These are phyloP conservation scores for Festucalex cinctus DNA, from an alignment of 2,113 vertebrate species.

Conservation along the genomic window DNA sequence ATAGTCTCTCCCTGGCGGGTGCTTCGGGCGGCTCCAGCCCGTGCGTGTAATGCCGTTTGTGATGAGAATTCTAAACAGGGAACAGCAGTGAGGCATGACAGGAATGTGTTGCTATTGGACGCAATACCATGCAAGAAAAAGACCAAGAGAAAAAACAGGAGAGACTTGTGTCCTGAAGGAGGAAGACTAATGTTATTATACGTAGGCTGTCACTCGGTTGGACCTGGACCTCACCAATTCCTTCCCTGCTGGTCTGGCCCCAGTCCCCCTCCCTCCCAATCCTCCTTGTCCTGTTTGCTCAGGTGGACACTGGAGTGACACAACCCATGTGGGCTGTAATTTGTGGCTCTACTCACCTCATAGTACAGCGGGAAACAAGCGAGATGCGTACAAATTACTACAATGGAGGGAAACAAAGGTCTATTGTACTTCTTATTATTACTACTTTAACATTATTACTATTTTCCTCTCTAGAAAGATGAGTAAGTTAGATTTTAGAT, in stretches of 20 bases:
- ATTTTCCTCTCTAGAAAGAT: too few relatives aligned
- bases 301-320: slow-evolving; percentile 92
- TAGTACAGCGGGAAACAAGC: not conserved
- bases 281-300: slow-evolving; percentile 86
- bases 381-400: not conserved
- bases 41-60: slow-evolving; percentile 87
- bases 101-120: slow-evolving; percentile 99
- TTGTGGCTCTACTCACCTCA: not conserved
- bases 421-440: not conserved
- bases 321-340: slow-evolving; percentile 16
- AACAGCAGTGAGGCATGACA: slow-evolving; percentile 96
- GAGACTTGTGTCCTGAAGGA: slow-evolving; percentile 77
- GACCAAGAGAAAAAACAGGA: slow-evolving; percentile 43
- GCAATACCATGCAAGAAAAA: slow-evolving; percentile 78
- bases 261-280: slow-evolving; percentile 26
- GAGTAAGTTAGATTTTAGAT: too few relatives aligned
- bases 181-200: slow-evolving; percentile 99
- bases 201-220: slow-evolving; percentile 85
- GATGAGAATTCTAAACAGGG: slow-evolving; percentile 98
- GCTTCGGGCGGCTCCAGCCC: slow-evolving; percentile 73
- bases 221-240: slow-evolving; percentile 82
- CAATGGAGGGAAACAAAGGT: not conserved
- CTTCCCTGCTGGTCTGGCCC: slow-evolving; percentile 68
- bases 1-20: slow-evolving; percentile 62
- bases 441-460: too few relatives aligned